Base-by-base conservation (phyloP, 2,888 invertebrate genomes). In the Polydesmus complanatus region DNA sequence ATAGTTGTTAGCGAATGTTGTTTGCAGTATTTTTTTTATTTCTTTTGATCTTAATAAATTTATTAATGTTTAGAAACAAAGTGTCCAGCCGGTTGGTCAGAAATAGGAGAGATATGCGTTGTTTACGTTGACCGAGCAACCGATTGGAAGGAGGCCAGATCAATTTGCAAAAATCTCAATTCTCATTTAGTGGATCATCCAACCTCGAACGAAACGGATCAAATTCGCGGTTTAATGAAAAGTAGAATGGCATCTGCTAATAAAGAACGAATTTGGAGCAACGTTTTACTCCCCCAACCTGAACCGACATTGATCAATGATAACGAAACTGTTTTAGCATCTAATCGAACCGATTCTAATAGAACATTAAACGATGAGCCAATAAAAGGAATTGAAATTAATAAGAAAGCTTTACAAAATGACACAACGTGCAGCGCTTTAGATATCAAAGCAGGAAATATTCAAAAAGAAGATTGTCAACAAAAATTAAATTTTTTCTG, bases 81-180 rank as follows among this genome's bases (percentile, higher is more conserved):
- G 47, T 60, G 60, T 48, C 60, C 60, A 14, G 48, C 23, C 22
- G 60, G 60, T 26, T 60, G 54, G 54, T 37, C 49, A 18, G 21
- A 2, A 25, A 19, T 18, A 8, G 60, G 27, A n/a, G 27, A 54
- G 21, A 21, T 19, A 3, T 60, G 60, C 19, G 27, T 60, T n/a
- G 25, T 54, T 21, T 54, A 37, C 54, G 23, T 60, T n/a, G 48
- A 54, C 47, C 54, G 47, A 60, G 54, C 23, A 25, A 48, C 54
- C 22, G 18, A 37, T 5, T 60, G 54, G 54, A 48, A 27, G 18
- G 54, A 60, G 25, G 60, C 60, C 27, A 51, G 22, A 51, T 37
- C 54, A n/a, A 60, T 54, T 19, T 60, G 60, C 27, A 54, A 48
- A 14, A 60, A 60, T 47, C 27, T 60, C 3, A 52, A 18, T 18